phyloP scores from a whole-genome alignment of 2,888 invertebrate genomes.

The Drosophila tripunctata region DNA sequence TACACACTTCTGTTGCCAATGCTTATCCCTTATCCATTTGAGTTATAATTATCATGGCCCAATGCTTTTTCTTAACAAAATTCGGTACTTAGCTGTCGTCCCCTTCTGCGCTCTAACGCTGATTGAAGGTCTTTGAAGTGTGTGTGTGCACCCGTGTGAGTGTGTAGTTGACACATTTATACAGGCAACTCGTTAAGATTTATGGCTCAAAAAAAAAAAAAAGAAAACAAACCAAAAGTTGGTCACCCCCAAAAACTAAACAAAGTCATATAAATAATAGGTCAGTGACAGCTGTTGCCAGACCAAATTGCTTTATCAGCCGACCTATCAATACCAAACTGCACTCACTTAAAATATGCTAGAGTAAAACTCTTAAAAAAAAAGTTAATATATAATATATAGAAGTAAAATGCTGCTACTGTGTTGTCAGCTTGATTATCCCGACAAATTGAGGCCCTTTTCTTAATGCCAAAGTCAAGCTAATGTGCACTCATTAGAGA shows the following conservation, averaged over 20 bases:
- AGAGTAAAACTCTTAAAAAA: background rate
- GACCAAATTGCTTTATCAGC: slow-evolving; percentile 52
- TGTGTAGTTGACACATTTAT: slow-evolving; percentile 57
- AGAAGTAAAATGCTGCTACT: slow-evolving; percentile 1
- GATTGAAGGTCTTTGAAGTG: slow-evolving; percentile 41
- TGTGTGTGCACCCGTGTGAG: slow-evolving; percentile 3
- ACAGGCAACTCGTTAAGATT: slow-evolving; percentile 38
- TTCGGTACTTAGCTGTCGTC: slow-evolving; percentile 11
- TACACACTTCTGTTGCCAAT: background rate
- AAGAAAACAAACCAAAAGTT: slow-evolving; percentile 30
- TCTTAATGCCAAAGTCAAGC: slow-evolving; percentile 46
- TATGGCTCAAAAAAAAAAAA: slow-evolving; percentile 30
- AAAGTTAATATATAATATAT: slow-evolving; percentile 5
- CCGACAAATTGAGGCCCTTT: slow-evolving; percentile 58
- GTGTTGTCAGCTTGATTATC: slow-evolving; percentile 63
- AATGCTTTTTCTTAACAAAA: slow-evolving; percentile 22
- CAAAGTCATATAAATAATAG: slow-evolving; percentile 68
- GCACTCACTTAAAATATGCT: slow-evolving; percentile 63
- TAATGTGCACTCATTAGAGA: slow-evolving; percentile 73
- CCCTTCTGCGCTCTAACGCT: slow-evolving; percentile 14
- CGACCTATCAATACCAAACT: slow-evolving; percentile 71
- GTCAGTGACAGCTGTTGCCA: slow-evolving; percentile 57
- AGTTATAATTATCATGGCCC: slow-evolving; percentile 38
- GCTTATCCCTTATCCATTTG: slow-evolving; percentile 9
- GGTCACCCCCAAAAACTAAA: slow-evolving; percentile 48